Conservation (phyloP, 2,113 vertebrate species). For the Cebidichthys violaceus region DNA sequence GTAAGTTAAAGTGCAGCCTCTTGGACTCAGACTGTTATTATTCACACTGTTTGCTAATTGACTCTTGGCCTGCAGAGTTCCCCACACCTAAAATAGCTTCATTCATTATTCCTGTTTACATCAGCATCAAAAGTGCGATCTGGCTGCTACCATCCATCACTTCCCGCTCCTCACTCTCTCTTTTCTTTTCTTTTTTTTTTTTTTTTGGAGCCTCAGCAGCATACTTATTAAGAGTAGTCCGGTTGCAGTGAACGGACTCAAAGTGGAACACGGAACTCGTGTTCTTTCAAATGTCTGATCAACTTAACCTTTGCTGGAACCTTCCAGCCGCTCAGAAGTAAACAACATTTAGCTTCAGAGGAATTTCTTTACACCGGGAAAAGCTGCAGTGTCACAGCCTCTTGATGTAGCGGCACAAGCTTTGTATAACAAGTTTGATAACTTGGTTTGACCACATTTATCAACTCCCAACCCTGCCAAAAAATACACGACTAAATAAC, state of each 20-base stretch:
- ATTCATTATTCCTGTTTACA: slow-evolving; percentile 39
- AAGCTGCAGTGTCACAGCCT: slow-evolving; percentile 26
- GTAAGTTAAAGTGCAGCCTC: not conserved
- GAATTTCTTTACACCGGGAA: slow-evolving; percentile 45
- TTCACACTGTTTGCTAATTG: slow-evolving; percentile 24
- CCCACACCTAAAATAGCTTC: slow-evolving; percentile 24
- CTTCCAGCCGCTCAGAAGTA: slow-evolving; percentile 36
- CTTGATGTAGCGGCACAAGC: slow-evolving; percentile 17
- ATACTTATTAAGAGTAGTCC: not conserved
- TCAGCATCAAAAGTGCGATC: slow-evolving; percentile 36
- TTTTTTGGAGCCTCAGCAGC: not conserved
- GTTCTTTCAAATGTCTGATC: slow-evolving; percentile 59
- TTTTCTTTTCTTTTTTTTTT: no score
- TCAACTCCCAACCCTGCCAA: slow-evolving; percentile 15
- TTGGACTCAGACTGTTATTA: slow-evolving; percentile 1
- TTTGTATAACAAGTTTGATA: slow-evolving; percentile 30
- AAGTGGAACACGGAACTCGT: slow-evolving; percentile 40
- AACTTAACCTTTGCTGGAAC: slow-evolving; percentile 39
- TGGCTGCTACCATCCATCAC: slow-evolving; percentile 22
- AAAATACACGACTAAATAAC: slow-evolving; percentile 8
- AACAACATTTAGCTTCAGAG: slow-evolving; percentile 54
- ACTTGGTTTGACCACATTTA: slow-evolving; percentile 36
- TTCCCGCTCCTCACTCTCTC: not conserved
- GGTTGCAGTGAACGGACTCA: slow-evolving; percentile 27
- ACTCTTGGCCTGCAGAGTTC: not conserved